phyloP scores from a whole-genome alignment of 2,113 vertebrate species.

The Arothron firmamentum region DNA sequence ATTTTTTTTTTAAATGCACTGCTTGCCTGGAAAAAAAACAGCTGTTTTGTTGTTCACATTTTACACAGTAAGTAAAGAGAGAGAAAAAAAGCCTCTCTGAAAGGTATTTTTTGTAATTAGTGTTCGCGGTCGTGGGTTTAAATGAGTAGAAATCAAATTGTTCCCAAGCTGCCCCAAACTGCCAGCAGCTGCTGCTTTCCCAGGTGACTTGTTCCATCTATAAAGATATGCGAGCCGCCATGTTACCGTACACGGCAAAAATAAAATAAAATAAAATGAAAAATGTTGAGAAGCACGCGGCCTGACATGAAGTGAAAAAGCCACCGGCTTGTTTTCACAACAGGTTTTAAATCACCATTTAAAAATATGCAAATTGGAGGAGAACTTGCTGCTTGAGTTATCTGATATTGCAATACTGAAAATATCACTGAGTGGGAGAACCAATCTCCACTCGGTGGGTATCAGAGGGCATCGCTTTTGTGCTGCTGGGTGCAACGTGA shows the following conservation, averaged over 20 bases:
- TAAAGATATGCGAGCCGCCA: constrained; percentile 49
- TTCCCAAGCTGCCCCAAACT: constrained; percentile 53
- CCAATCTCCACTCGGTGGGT: no score
- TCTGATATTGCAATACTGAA: constrained; percentile 2
- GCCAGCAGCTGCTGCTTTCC: constrained; percentile 64
- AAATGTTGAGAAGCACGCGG: constrained; percentile 19
- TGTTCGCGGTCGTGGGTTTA: constrained; percentile 50
- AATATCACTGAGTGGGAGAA: not conserved
- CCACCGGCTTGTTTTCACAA: constrained; percentile 19
- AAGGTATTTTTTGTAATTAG: constrained; percentile 35
- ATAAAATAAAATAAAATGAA: not conserved
- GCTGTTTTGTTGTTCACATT: constrained; percentile 20
- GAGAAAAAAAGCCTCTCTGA: constrained; percentile 7
- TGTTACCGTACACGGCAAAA: constrained; percentile 18
- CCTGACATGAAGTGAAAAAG: constrained; percentile 23
- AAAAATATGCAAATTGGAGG: constrained; percentile 33
- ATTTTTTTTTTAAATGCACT: constrained; percentile 11
- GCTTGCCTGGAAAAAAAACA: not conserved
- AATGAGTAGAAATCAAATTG: constrained; percentile 52
- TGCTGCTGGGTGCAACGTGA: no score
- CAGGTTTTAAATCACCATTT: constrained; percentile 4
- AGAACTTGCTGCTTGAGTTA: no score
- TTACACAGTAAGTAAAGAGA: constrained; percentile 10
- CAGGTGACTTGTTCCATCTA: constrained; percentile 66
- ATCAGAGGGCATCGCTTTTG: no score